phyloP scores from a whole-genome alignment of 64 coral and sea anemone species.

The Exaiptasia diaphana region DNA sequence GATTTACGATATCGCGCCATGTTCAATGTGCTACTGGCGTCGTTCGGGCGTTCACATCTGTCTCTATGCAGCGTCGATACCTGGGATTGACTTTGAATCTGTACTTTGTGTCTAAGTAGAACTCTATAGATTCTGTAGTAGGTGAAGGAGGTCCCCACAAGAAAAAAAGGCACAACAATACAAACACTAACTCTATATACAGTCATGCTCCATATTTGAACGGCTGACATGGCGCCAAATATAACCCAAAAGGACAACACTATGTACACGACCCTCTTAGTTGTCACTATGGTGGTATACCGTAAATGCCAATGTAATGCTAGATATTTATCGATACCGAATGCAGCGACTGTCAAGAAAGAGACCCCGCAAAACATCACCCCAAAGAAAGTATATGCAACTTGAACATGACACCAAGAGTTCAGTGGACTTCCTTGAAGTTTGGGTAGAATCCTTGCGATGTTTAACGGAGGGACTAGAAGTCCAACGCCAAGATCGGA shows the following conservation, averaged over 20 bases:
- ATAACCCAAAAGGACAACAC: constrained; percentile 18
- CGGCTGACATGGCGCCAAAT: not conserved
- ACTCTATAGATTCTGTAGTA: constrained; percentile 52
- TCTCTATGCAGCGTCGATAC: not conserved
- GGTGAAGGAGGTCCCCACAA: not conserved
- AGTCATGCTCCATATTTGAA: constrained; percentile 21
- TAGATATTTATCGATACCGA: constrained; percentile 35
- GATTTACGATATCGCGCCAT: constrained; percentile 18
- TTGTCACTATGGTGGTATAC: constrained; percentile 13
- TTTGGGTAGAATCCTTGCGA: not conserved
- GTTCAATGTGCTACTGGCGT: not conserved
- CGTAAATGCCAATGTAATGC: constrained; percentile 41
- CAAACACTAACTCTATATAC: not conserved
- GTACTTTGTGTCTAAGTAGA: constrained; percentile 25
- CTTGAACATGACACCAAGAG: not conserved
- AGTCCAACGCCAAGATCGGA: constrained; percentile 38
- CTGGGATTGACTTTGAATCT: constrained; percentile 19
- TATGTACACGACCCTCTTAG: not conserved
- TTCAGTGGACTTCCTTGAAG: not conserved
- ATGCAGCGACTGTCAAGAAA: constrained; percentile 28
- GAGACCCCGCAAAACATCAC: constrained; percentile 37
- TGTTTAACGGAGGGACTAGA: constrained; percentile 15
- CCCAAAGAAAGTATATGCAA: not conserved
- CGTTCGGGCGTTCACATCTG: not conserved
- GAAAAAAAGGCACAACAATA: not conserved